These are phyloP conservation scores for Burhinus oedicnemus DNA, from an alignment of 2,113 vertebrate genomes.

Conservation along the genomic window DNA sequence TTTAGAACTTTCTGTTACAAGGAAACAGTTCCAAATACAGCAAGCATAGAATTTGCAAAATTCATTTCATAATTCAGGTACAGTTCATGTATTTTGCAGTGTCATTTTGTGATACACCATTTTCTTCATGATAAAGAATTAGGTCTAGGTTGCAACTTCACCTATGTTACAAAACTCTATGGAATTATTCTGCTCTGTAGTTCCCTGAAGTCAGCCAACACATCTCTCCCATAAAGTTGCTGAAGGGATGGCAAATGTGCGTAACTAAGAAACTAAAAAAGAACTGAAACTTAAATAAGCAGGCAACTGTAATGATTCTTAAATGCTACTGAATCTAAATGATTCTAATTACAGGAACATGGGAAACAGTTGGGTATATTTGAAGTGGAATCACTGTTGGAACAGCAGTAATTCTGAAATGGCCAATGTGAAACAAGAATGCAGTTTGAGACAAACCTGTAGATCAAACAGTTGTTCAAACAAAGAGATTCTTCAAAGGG, in stretches of 20 bases:
- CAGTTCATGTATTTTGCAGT: background rate
- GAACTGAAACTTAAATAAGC: background rate
- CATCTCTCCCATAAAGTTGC: background rate
- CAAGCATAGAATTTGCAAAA: background rate
- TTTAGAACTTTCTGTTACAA: background rate
- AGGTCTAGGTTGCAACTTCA: background rate
- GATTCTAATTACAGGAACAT: background rate
- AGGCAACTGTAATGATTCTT: background rate
- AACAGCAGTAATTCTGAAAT: background rate
- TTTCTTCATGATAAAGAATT: background rate
- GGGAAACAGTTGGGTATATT: background rate
- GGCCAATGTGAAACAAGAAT: background rate
- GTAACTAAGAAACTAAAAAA: background rate
- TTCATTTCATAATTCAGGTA: background rate
- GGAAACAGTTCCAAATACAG: background rate
- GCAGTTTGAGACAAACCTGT: background rate
- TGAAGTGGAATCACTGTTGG: background rate
- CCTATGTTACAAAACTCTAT: fast-evolving
- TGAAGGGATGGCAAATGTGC: background rate
- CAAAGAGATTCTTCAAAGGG: background rate
- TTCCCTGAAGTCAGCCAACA: background rate
- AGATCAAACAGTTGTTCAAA: background rate
- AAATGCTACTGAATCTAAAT: background rate
- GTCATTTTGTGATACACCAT: background rate
- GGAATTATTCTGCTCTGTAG: background rate